Conservation (phyloP, 2,888 invertebrate species). For the Nysson spinosus region DNA sequence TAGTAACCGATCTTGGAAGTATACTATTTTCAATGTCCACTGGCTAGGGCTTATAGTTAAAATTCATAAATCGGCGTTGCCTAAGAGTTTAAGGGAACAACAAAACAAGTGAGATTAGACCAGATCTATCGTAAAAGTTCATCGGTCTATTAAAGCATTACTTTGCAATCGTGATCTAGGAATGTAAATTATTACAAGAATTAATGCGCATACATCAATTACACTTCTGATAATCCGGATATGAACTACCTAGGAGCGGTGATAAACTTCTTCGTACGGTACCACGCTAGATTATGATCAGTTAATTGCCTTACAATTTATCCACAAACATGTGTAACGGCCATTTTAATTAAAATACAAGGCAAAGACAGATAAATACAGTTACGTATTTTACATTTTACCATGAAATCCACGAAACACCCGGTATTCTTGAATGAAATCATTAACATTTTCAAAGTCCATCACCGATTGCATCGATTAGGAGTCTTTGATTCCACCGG, state of each 20-base stretch:
- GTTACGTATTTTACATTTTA: too few species aligned
- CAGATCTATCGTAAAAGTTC: background rate
- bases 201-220: slow-evolving; percentile 37
- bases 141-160: slow-evolving; percentile 21
- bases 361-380: too few species aligned
- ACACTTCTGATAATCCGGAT: slow-evolving; percentile 43
- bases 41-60: too few species aligned
- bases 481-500: too few species aligned
- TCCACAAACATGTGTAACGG: background rate
- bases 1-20: too few species aligned
- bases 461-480: too few species aligned
- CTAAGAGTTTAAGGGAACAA: too few species aligned
- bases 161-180: slow-evolving; percentile 26
- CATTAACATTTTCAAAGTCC: too few species aligned
- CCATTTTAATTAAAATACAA: background rate
- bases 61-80: too few species aligned
- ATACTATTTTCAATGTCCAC: too few species aligned
- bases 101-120: slow-evolving; percentile 14
- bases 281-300: slow-evolving; percentile 25
- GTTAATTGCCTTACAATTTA: background rate
- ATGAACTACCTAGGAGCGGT: slow-evolving; percentile 29
- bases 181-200: slow-evolving; percentile 22
- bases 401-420: too few species aligned
- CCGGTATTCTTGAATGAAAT: too few species aligned
- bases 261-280: slow-evolving; percentile 18